Evolutionary conservation across 2,113 vertebrate genomes (phyloP), one percentile per base, ranked within the genome.

Genomic region (Misgurnus mizolepis): DNA sequence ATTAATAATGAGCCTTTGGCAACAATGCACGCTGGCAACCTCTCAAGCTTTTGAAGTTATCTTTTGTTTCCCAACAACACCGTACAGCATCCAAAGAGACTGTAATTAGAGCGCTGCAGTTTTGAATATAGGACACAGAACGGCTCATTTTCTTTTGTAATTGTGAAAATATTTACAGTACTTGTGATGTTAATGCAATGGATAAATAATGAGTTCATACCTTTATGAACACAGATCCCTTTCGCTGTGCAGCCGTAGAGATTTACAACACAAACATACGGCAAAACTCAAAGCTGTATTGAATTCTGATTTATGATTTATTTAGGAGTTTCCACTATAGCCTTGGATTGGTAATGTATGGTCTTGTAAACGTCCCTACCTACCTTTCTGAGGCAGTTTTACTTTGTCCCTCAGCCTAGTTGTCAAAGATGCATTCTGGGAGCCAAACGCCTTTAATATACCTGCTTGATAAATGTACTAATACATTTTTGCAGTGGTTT

Each of bases 1-100:
- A 84, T 91, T 88, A 89, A 89, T 88, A 84, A 89, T 85, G 85
- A 88, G 85, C 83, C 81, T 67, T 85, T 87, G 89, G 86, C 86
- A 60, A 75, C 40, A 65, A 69, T 78, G 80, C 83, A 47, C 1
- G 3, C 81, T 85, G 87, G 83, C 74, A 80, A 49, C 68, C 45
- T 11, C 18, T 76, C 1, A 67, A 78, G n/a, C n/a, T 41, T 27
- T 76, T 80, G 55, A 70, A 69, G 72, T 53, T 22, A 40, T 39
- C 11, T 74, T 79, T 17, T 77, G 39, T 80, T 61, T 75, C 69
- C 18, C 40, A 84, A 80, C 60, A 80, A 72, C 68, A n/a, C 3
- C 27, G 27, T 66, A 49, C 50, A 5, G 70, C 40, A 67, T 62
- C 65, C 58, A 65, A 17, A 70, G 73, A 80, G 9, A 8, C 22